A percentile compares a stretch with the other conserved stretches of the same genome.
Evolutionary conservation across 2,888 invertebrate genomes (phyloP).

Genomic region (Celastrina argiolus): DNA sequence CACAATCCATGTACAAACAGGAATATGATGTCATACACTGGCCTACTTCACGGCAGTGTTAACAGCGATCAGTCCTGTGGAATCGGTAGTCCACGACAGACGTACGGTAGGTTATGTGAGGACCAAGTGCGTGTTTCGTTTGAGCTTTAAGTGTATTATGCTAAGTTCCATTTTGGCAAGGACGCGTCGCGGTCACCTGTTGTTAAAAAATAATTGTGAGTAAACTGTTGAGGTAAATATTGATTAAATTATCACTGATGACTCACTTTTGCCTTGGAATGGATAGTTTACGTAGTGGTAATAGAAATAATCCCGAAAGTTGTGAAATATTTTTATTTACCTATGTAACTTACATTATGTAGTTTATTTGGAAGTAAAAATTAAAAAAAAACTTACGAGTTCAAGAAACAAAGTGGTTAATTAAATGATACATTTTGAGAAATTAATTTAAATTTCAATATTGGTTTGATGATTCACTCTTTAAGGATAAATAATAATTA

Average conservation of each 20-base stretch:
- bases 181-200: neutral
- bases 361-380: no score
- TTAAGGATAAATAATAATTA: neutral
- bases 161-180: constrained; percentile 4
- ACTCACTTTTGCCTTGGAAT: neutral
- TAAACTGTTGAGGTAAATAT: constrained; percentile 5
- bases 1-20: neutral
- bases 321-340: neutral
- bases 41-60: neutral
- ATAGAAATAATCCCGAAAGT: neutral
- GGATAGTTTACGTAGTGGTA: neutral
- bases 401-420: no score
- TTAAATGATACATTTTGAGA: no score
- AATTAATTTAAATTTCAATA: no score
- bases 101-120: neutral
- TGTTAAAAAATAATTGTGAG: constrained; percentile 9
- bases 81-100: neutral
- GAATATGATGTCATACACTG: neutral
- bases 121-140: constrained; percentile 29
- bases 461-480: no score
- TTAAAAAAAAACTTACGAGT: no score
- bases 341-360: no score
- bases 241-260: constrained; percentile 4
- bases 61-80: neutral
- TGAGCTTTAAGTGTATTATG: constrained; percentile 13